A percentile compares a stretch with the other conserved stretches of the same genome.
Conservation (phyloP, 2,888 invertebrate species). For the Schizaphis graminum region DNA sequence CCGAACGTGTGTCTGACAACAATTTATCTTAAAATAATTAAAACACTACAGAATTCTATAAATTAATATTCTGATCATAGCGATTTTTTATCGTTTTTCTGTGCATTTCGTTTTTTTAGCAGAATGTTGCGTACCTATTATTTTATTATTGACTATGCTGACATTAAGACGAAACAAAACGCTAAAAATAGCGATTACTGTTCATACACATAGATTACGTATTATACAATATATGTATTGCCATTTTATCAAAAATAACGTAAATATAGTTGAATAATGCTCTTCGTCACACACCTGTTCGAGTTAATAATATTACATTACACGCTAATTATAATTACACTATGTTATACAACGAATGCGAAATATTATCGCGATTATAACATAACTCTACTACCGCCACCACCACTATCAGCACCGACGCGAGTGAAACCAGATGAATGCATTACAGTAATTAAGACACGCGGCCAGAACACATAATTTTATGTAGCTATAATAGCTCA, state of each 20-base stretch:
- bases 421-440: background rate
- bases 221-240: background rate
- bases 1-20: background rate
- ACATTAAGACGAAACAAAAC: background rate
- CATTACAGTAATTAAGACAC: background rate
- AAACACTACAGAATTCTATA: background rate
- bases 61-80: background rate
- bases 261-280: background rate
- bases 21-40: slow-evolving; percentile 28
- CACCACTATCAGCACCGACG: background rate
- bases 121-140: background rate
- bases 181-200: background rate
- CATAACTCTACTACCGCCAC: background rate
- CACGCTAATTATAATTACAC: background rate
- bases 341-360: background rate
- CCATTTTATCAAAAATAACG: background rate
- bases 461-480: background rate
- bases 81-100: background rate
- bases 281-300: background rate
- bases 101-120: background rate
- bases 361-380: background rate
- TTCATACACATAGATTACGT: background rate
- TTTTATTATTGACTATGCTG: background rate
- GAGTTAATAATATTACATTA: background rate
- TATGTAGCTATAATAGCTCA: background rate